Base-by-base conservation (phyloP, 2,113 vertebrate genomes). In the Saguinus midas region DNA sequence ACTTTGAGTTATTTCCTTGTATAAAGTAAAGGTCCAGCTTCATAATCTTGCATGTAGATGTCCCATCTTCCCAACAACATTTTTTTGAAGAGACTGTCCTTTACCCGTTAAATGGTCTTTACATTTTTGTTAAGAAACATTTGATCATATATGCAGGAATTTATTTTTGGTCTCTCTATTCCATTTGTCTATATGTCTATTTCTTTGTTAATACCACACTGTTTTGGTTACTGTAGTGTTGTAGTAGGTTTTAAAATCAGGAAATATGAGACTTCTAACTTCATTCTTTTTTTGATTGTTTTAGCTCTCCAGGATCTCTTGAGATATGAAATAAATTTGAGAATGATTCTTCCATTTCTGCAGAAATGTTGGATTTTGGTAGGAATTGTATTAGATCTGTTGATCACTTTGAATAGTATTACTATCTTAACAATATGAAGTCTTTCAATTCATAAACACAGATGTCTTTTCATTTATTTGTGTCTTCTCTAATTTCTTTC, bases 291-390 rank as follows among this genome's bases (percentile, higher is more conserved):
- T n/a, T 20, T 70, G 7, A 9, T 70, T n/a, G 7, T n/a, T 87
- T 52, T 64, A 5, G 5, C 10, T 52, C 23, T 78, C 23, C 21
- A 90, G 6, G 32, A 1, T 96, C 35, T 45, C 61, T 70, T 81
- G 64, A 94, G n/a, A 90, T 73, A 75, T 23, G 37, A 57, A 90
- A 57, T 86, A 52, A 94, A 86, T 86, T 86, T 91, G 85, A 80
- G 9, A 6, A 79, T 78, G 20, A 45, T 37, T 45, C 58, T 90
- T 91, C 58, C 86, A 85, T 70, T 78, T 78, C 70, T 78, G 10
- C 13, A 85, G 61, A 93, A 58, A 50, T 57, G 17, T 45, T 64
- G 45, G 1, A 80, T 90, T 73, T 64, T 92, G 29, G 73, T 32
- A 64, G 16, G 27, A 75, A 52, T 37, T 82, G 8, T 16, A 13